Evolutionary conservation across 2,113 vertebrate genomes (phyloP), one percentile per base, ranked within the genome.

Genomic region (Etheostoma cragini): DNA sequence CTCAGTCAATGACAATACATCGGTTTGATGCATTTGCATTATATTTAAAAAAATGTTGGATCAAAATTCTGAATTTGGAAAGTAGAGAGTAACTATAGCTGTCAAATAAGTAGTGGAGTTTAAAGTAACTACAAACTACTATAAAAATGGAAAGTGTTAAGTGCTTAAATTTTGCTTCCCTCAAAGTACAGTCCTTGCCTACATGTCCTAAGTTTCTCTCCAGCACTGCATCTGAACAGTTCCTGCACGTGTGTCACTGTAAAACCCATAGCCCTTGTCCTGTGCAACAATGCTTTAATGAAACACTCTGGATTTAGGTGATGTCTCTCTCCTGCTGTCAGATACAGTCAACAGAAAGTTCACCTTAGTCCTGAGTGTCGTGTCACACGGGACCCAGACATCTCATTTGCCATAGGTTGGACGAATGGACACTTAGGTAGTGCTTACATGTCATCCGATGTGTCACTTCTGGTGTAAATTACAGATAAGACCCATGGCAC

Each of bases 401-500:
- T 56, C 14, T 6, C 19, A 54, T 62, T 26, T 73, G 61, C 38
- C 4, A 49, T 10, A 16, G 11, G 50, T 21, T 45, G 10, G 26
- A n/a, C 16, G 19, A 67, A 66, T 24, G 14, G 52, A 49, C 52
- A 64, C 66, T 58, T 46, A 15, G 26, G 38, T 35, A 15, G 38
- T 21, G 47, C 52, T 50, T 42, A 42, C 21, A 10, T 62, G 49
- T 61, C 58, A 30, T 38, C 33, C 30, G 14, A 57, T 2, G 15
- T 21, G 16, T 65, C 50, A 60, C 65, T 50, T 57, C 30, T 30
- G 19, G 38, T 75, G 66, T 60, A 35, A 65, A 61, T 76, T 80
- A 54, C 35, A 72, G 14, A 10, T 15, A 46, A 58, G 26, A 58
- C 26, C 26, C n/a, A n/a, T 26, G 1, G 3, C 17, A 24, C 26